Base-by-base conservation (phyloP, 2,888 invertebrate genomes). In the Dynastes hyllus region DNA sequence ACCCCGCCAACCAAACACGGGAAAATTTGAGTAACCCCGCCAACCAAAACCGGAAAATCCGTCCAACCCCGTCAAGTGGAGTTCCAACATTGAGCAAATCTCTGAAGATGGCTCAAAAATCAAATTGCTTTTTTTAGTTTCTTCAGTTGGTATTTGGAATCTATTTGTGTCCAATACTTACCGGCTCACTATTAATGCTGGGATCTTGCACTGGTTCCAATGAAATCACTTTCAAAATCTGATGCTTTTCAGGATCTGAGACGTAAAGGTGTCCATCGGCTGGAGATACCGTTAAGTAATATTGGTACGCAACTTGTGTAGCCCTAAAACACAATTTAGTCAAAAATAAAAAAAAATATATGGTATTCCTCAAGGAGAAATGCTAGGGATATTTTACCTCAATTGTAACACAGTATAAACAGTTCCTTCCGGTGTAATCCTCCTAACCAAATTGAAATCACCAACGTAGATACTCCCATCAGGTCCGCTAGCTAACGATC, bases 391-490 rank as follows among this genome's bases (percentile, higher is more conserved):
- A 45, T 8, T 8, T 11, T 89, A 95, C 95, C 95, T 96, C 84
- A 98, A 90, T 88, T 96, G 95, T 77, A 98, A 91, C 55, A 98
- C 95, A 27, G 97, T 98, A 84, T 94, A 95, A 66, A 98, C 96
- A 81, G 94, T 93, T 84, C 97, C 97, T 87, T 97, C 96, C 37
- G 97, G 96, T 50, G 95, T 95, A 83, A 98, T 95, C 83, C 97
- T 92, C 61, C 98, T 93, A 75, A 98, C 97, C 77, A 97, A 92
- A 91, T 98, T 98, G 88, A 98, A 98, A 89, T 99, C 98, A 11
- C 98, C 98, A 11, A 99, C 97, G 88, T 98, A 98, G 69, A 99
- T 92, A 83, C 97, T 97, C 55, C 99, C 99, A 89, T 99, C 99
- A 11, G 98, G 95, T 32, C 97, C 98, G 27, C 97, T 96, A 1